Base-by-base conservation (phyloP, 2,797 vertebrate genomes). In the Liasis olivaceus region DNA sequence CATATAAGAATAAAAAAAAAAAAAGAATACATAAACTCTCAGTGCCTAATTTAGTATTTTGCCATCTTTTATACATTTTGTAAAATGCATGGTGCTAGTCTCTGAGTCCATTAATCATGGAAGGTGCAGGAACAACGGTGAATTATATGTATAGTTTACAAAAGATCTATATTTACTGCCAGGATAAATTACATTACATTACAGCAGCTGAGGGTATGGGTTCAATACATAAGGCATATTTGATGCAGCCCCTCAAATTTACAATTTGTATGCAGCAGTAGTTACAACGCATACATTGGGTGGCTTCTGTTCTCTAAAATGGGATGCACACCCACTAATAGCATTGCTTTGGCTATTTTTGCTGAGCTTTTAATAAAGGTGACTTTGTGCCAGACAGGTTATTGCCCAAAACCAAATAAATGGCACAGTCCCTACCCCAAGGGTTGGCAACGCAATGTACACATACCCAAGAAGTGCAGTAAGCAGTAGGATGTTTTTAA, bases 81-180 rank as follows among this genome's bases (percentile, higher is more conserved):
- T 63, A 63, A 88, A 88, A 84, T 88, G 8, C 22, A 31, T 17
- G 42, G 69, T 84, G 58, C 47, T 88, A 84, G 81, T 81, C 58
- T 60, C 86, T 6, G 56, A 15, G 66, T 51, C 69, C 28, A 84
- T 51, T 5, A 54, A 63, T 92, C 58, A 88, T 84, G 58, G 81
- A 88, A 92, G 17, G 28, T 47, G 22, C 13, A 28, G 42, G 36
- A 31, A 88, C 72, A 81, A 81, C 51, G 84, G 22, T 60, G 87
- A 81, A 42, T 60, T 77, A 88, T 31, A 54, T 26, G 28, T 42
- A 31, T 69, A 54, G 87, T 63, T 81, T 62, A 42, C 66, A 62
- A 81, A 87, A 91, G 81, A 13, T 62, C 84, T 64, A 56, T 31
- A 72, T 91, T 59, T 91, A 91, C n/a, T 69, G 31, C 63, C 28